Conservation (phyloP, 2,888 invertebrate species). For the Heliconius charithonia region DNA sequence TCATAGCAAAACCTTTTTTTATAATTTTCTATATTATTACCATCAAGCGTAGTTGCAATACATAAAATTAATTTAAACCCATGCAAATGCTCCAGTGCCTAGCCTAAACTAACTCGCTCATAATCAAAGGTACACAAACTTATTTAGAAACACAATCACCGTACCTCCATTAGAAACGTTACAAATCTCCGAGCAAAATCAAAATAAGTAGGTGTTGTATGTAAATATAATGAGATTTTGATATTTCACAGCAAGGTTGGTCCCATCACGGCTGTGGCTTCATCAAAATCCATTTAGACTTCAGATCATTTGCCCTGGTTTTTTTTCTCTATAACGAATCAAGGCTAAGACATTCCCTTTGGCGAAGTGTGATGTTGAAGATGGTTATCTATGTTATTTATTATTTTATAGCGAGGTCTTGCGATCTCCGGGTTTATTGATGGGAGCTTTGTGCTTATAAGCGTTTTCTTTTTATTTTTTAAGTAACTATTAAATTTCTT, state of each 20-base stretch:
- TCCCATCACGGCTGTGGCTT: conserved; percentile 23
- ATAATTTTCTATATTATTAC: too few relatives aligned
- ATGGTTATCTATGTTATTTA: conserved; percentile 1
- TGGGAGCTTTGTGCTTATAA: not conserved
- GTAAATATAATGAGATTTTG: conserved; percentile 16
- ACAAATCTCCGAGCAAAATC: not conserved
- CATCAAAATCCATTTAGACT: conserved; percentile 24
- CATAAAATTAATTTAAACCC: too few relatives aligned
- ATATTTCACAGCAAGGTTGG: conserved; percentile 29
- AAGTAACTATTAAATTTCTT: too few relatives aligned
- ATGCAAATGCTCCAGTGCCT: too few relatives aligned
- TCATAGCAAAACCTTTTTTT: too few relatives aligned
- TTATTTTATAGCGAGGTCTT: conserved; percentile 5
- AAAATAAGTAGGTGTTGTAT: not conserved
- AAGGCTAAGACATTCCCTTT: conserved; percentile 26
- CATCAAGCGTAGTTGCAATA: too few relatives aligned
- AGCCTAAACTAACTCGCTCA: too few relatives aligned
- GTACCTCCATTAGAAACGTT: too few relatives aligned
- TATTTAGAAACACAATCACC: too few relatives aligned
- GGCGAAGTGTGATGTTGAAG: conserved; percentile 10
- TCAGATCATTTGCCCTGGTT: conserved; percentile 14
- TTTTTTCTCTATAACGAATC: conserved; percentile 3
- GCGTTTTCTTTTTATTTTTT: too few relatives aligned
- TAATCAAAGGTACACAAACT: too few relatives aligned
- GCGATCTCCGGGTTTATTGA: not conserved